Evolutionary conservation across 2,797 vertebrate species (phyloP).

Genomic region (Alfaro cultratus): DNA sequence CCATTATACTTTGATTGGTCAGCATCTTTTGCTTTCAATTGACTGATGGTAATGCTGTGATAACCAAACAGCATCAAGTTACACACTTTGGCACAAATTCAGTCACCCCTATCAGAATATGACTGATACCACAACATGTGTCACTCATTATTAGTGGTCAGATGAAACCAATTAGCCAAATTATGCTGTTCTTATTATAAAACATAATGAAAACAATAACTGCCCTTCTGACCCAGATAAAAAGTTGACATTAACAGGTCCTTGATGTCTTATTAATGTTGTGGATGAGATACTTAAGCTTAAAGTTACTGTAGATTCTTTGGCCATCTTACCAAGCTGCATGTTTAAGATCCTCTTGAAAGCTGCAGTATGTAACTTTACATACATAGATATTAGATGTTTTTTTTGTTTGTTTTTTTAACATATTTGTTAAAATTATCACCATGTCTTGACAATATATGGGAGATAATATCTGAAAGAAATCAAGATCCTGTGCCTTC

Average conservation of each 20-base stretch:
- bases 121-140: not conserved
- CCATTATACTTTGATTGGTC: not conserved
- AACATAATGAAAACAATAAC: not conserved
- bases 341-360: not conserved
- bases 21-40: not conserved
- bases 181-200: not conserved
- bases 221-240: not conserved
- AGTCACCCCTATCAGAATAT: not conserved
- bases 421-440: no score
- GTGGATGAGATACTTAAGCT: not conserved
- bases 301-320: not conserved
- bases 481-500: no score
- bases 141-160: not conserved
- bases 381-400: no score
- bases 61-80: not conserved
- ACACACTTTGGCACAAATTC: no score
- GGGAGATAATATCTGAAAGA: no score
- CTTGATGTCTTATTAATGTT: not conserved
- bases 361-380: no score
- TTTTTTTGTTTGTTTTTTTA: no score
- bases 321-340: not conserved
- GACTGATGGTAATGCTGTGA: no score
- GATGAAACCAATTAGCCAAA: not conserved
- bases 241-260: not conserved
- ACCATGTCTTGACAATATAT: no score